These are phyloP conservation scores for Cnemophilus loriae DNA, from an alignment of 2,113 vertebrate genomes.

Conservation along the genomic window DNA sequence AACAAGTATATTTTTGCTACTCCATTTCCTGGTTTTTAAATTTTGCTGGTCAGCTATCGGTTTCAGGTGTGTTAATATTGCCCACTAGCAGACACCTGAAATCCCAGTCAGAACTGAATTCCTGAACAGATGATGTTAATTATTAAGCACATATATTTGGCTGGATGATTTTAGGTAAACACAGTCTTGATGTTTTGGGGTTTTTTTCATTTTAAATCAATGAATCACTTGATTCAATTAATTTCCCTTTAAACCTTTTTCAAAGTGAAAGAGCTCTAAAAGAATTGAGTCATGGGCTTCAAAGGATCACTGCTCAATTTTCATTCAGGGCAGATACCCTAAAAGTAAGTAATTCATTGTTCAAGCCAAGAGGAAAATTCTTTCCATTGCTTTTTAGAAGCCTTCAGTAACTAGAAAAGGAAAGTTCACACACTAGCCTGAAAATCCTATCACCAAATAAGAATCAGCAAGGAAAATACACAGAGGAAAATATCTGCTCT, in stretches of 20 bases:
- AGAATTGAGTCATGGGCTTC: background rate
- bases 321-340: background rate
- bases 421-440: background rate
- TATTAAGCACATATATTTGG: background rate
- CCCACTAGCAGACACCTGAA: background rate
- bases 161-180: background rate
- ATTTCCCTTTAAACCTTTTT: background rate
- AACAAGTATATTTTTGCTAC: background rate
- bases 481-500: background rate
- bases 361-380: background rate
- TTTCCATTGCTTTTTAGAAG: background rate
- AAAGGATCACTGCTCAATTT: background rate
- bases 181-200: background rate
- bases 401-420: background rate
- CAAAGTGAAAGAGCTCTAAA: background rate
- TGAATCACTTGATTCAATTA: background rate
- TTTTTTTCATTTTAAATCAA: background rate
- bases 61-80: background rate
- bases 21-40: background rate
- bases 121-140: background rate
- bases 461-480: background rate
- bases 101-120: background rate
- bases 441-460: background rate
- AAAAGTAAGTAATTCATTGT: background rate
- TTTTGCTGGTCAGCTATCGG: background rate